phyloP scores from a whole-genome alignment of 2,797 vertebrate genomes.

The Sphenodon punctatus region DNA sequence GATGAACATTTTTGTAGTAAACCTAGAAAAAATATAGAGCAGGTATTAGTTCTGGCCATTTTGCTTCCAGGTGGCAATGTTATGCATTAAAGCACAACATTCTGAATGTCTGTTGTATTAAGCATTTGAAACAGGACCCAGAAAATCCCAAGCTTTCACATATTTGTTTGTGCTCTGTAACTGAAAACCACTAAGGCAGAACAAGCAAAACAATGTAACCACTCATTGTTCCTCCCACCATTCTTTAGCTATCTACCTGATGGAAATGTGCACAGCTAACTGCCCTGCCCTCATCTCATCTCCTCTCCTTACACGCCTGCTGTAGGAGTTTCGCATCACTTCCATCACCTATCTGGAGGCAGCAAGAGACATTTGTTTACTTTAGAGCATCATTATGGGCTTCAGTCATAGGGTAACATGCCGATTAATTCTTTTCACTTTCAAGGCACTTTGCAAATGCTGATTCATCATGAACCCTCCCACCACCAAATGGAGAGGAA shows the following conservation, averaged over 20 bases:
- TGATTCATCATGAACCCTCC: neutral
- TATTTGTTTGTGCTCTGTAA: neutral
- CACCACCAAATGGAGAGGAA: neutral
- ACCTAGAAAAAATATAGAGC: slow-evolving; percentile 73
- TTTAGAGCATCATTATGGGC: neutral
- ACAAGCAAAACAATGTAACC: neutral
- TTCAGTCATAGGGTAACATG: neutral
- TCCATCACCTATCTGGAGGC: neutral
- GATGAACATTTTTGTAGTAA: slow-evolving; percentile 87
- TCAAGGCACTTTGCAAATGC: neutral
- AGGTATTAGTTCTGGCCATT: neutral
- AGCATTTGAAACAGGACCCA: neutral
- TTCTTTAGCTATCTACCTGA: neutral
- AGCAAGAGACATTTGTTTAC: neutral
- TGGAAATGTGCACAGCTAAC: neutral
- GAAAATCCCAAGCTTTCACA: neutral
- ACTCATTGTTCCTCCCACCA: neutral
- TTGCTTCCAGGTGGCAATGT: neutral
- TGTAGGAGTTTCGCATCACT: neutral
- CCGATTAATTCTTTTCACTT: neutral
- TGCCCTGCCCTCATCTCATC: neutral
- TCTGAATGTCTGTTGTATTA: neutral
- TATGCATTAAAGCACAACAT: accelerated
- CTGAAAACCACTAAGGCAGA: neutral
- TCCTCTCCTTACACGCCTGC: neutral